Base-by-base conservation (phyloP, 2,797 vertebrate species). In the Paedocypris micromegethes region DNA sequence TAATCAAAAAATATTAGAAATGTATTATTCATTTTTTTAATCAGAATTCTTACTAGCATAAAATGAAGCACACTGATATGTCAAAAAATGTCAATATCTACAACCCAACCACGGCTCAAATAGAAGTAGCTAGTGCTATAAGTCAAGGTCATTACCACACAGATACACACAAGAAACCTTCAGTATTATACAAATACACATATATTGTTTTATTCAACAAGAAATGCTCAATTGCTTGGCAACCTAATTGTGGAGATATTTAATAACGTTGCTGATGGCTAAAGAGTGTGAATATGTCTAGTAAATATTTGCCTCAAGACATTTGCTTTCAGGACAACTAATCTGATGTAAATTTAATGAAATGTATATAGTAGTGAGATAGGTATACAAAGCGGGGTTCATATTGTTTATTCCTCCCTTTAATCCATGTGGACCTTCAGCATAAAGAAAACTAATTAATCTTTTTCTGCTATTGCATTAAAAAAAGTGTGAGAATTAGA, bases 331-430 rank as follows among this genome's bases (percentile, higher is more conserved):
- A 23, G 23, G 23, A 23, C 23, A 23, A 52, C 37, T 9, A 58
- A 51, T 70, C 53, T 70, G 61, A 70, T 70, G 68, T 58, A 64
- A 70, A 57, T 64, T 64, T 64, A 6, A 70, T 70, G 68, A 70
- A 70, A 64, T 58, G 53, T 51, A 4, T 6, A 46, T 45, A 53
- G 53, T 41, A 7, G 58, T 44, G 7, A 37, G 4, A 7, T 42
- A 41, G 38, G 8, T 41, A 41, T 5, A 38, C 50, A 63, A 64
- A 23, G 54, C 51, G 43, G 49, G 68, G 51, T 23, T 63, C 39
- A 57, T 7, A 70, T 57, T 56, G 53, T 5, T 2, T 1, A 42
- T 43, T 61, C 44, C 38, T 38, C 5, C 40, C 43, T 45, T 41
- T 38, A 64, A 53, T 70, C 64, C 40, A 23, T 49, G 49, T 42